Evolutionary conservation across 2,797 vertebrate genomes (phyloP), one percentile per base, ranked within the genome.

Genomic region (Brotula barbata): DNA sequence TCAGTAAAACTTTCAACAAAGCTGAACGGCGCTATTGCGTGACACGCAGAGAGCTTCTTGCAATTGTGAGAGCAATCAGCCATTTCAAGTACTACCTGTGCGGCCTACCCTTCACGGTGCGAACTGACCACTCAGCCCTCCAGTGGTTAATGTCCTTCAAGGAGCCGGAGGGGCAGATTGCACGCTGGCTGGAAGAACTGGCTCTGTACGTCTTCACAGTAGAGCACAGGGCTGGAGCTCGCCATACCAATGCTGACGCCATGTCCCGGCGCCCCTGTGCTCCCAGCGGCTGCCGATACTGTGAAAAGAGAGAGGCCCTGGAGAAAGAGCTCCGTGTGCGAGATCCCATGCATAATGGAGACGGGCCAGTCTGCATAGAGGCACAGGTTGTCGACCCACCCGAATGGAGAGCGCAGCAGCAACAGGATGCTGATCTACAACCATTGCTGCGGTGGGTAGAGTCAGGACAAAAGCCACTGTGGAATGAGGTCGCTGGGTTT

Each of bases 1-100:
- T 37, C 51, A 71, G 59, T n/a, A 31, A n/a, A n/a, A 17, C 39
- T 8, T 62, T 77, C 4, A 55, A 61, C 8, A 77, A 68, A 28
- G 21, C 22, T 33, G 60, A 44, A 45, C 21, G 19, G 2, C 16
- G 3, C 42, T 19, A 44, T 19, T 44, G 42, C 21, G 42, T 44
- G 17, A 44, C 42, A 17, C 19, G 42, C 9, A 7, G 16, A 11
- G 42, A 44, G 19, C 19, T 21, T 7, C 42, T 44, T 4, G 34
- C 34, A 3, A 6, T 36, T 2, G 34, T 36, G 3, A 36, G 34
- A 11, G 13, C 34, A 11, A 14, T 36, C 34, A 2, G 34, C 3
- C 34, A 36, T 6, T 36, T 36, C 34, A 36, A 6, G 6, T 36
- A 36, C 6, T 36, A 36, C 34, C 34, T 36, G 3, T 2, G 34